Conservation (phyloP, 2,797 vertebrate genomes). For the Esox lucius region DNA sequence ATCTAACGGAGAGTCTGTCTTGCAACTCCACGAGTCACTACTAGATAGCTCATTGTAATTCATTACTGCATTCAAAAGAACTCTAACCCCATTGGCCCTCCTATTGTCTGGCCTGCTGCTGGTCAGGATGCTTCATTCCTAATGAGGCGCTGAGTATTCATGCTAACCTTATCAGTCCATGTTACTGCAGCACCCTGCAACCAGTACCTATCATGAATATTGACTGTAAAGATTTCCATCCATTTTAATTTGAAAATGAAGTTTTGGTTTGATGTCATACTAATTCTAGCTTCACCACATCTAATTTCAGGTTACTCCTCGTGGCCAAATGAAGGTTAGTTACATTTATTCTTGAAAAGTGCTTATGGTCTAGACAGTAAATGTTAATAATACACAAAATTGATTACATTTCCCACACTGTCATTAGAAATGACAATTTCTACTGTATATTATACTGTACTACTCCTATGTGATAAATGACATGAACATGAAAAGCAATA, state of each 20-base stretch:
- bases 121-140: background rate
- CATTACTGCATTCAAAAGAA: conserved; percentile 12
- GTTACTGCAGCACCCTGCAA: background rate
- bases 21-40: background rate
- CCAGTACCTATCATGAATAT: conserved; percentile 1
- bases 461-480: background rate
- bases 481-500: background rate
- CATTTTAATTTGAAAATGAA: conserved; percentile 9
- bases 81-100: conserved; percentile 11
- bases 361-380: conserved; percentile 2
- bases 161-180: background rate
- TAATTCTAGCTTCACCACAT: conserved; percentile 52
- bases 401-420: background rate
- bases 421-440: background rate
- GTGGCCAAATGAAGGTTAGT: conserved; percentile 52
- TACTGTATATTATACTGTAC: background rate
- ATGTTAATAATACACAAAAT: background rate
- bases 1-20: no score
- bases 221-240: conserved; percentile 9
- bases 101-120: background rate
- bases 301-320: conserved; percentile 48
- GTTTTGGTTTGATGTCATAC: conserved; percentile 31
- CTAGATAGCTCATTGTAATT: conserved; percentile 6
- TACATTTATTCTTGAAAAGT: conserved; percentile 54
- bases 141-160: conserved; percentile 11